phyloP scores from a whole-genome alignment of 2,888 invertebrate species.

The Oxycera nigricornis region DNA sequence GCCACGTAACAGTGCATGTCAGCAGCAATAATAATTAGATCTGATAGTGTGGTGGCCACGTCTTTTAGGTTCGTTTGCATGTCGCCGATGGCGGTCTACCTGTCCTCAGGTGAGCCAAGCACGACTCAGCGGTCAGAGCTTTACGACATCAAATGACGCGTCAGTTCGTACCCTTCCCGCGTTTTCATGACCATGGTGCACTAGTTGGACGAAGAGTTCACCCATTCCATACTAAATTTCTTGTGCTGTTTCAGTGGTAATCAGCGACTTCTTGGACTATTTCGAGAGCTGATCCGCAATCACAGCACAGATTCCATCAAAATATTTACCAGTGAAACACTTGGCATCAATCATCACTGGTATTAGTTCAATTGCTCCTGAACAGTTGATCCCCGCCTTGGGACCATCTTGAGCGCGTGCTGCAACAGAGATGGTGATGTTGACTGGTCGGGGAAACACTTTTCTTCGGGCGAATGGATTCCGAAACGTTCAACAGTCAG shows the following conservation, averaged over 20 bases:
- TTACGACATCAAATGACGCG: neutral
- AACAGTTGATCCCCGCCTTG: neutral
- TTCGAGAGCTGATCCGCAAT: neutral
- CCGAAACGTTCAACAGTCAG: slow-evolving; percentile 5
- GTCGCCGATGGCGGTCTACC: neutral
- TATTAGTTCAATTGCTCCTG: neutral
- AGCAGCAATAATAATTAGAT: neutral
- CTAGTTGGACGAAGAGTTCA: neutral
- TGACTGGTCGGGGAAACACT: neutral
- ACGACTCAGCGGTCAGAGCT: neutral
- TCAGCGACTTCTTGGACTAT: no score
- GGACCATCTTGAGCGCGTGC: neutral
- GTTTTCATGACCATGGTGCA: neutral
- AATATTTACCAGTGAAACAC: neutral
- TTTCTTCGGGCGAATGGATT: neutral
- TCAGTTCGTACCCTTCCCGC: neutral
- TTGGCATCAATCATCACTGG: neutral
- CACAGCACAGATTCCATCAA: neutral
- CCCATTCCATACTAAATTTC: neutral
- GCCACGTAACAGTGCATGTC: slow-evolving; percentile 7
- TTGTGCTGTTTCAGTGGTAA: slow-evolving; percentile 6
- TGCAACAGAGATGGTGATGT: neutral
- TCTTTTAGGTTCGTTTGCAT: neutral
- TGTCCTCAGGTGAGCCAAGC: neutral
- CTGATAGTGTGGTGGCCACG: neutral